Conservation (phyloP, 2,797 vertebrate species). For the Sebastes diaconus region DNA sequence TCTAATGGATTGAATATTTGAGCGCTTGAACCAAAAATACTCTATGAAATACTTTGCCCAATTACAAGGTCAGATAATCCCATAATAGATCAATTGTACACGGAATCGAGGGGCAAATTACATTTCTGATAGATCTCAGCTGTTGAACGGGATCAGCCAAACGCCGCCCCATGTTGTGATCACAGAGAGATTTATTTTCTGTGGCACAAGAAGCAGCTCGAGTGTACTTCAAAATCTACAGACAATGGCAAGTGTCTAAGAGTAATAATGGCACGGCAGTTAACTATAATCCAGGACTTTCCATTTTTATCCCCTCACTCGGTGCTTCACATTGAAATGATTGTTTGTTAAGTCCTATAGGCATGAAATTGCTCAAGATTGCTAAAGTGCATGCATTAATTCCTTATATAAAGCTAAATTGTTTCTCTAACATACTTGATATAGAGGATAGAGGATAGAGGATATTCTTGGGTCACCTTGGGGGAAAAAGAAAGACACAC, state of each 20-base stretch:
- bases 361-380: conserved; percentile 73
- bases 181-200: conserved; percentile 70
- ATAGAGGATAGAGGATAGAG: neutral
- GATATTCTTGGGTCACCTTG: conserved; percentile 64
- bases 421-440: conserved; percentile 54
- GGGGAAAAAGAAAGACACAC: conserved; percentile 12
- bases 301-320: conserved; percentile 64
- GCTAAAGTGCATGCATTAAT: conserved; percentile 66
- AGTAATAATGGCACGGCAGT: conserved; percentile 72
- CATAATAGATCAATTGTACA: conserved; percentile 75
- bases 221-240: conserved; percentile 78
- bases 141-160: conserved; percentile 56
- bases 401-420: conserved; percentile 57
- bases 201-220: conserved; percentile 64
- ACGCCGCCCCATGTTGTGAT: conserved; percentile 69
- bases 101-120: conserved; percentile 64
- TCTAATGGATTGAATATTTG: conserved; percentile 40
- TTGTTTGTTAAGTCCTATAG: conserved; percentile 69
- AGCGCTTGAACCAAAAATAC: conserved; percentile 52
- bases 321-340: conserved; percentile 74
- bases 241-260: conserved; percentile 71
- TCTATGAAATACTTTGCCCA: conserved; percentile 53
- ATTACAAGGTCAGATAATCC: conserved; percentile 79
- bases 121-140: conserved; percentile 60
- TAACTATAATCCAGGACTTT: conserved; percentile 75